A percentile compares a stretch with the other conserved stretches of the same genome.
Evolutionary conservation across 53 echinoderm and acorn worm species (phyloP).

Genomic region (Stichopus horrens): DNA sequence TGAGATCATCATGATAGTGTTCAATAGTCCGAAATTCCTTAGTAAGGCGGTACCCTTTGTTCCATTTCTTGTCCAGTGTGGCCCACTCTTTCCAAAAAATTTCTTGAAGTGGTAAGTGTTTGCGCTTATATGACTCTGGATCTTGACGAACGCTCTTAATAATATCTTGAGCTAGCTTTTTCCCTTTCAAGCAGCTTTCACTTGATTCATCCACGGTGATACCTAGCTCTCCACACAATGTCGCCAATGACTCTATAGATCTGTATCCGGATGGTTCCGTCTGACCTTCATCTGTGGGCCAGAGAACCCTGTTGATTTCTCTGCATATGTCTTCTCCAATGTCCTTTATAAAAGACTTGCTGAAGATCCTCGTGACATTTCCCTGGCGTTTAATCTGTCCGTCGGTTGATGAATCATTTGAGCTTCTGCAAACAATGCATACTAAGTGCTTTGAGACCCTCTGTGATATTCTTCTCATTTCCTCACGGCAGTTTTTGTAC

Average conservation of each 20-base stretch:
- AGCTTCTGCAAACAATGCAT: not conserved
- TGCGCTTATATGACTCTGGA: not conserved
- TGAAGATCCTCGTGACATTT: slow-evolving; percentile 4
- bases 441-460: not conserved
- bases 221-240: not conserved
- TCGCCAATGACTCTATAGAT: not conserved
- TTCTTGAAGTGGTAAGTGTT: slow-evolving; percentile 28
- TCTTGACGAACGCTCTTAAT: not conserved
- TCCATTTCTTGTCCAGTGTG: slow-evolving; percentile 39
- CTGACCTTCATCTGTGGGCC: not conserved
- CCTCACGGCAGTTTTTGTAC: not conserved
- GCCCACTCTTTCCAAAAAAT: slow-evolving; percentile 53
- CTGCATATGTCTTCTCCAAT: slow-evolving; percentile 14
- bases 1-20: slow-evolving; percentile 9
- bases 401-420: not conserved
- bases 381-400: not conserved
- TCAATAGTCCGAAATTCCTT: not conserved
- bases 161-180: not conserved
- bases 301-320: not conserved
- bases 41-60: slow-evolving; percentile 1
- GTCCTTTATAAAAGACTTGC: not conserved
- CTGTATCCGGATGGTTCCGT: not conserved
- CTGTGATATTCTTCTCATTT: slow-evolving; percentile 6
- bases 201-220: not conserved
- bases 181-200: not conserved